These are phyloP conservation scores for Lycaena phlaeas DNA, from an alignment of 2,888 invertebrate genomes.

Conservation along the genomic window DNA sequence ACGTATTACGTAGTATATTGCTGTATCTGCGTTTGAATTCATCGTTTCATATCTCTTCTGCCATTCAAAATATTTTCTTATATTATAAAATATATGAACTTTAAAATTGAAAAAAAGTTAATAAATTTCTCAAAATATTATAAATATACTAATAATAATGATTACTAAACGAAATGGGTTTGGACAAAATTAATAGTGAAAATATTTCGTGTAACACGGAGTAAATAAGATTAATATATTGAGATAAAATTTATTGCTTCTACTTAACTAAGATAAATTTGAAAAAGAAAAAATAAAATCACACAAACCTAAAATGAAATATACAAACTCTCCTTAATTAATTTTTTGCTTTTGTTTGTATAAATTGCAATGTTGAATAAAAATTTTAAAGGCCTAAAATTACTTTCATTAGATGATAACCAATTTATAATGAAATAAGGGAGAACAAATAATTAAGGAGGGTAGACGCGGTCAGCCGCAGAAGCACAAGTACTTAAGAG, in stretches of 20 bases:
- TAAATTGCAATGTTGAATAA: not conserved
- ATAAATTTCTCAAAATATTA: too few species aligned
- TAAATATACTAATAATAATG: too few species aligned
- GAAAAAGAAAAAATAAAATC: too few species aligned
- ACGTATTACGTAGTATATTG: too few species aligned
- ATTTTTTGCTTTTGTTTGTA: not conserved
- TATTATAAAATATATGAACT: too few species aligned
- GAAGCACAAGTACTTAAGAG: constrained; percentile 44
- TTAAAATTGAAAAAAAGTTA: too few species aligned
- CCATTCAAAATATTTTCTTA: too few species aligned
- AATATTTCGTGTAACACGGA: not conserved
- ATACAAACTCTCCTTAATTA: not conserved
- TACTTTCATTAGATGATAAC: constrained; percentile 25
- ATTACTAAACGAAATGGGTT: too few species aligned
- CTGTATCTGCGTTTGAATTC: too few species aligned
- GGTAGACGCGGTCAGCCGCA: constrained; percentile 34
- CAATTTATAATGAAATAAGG: constrained; percentile 35
- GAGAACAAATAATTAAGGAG: constrained; percentile 42
- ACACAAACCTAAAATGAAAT: too few species aligned
- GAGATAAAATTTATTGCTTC: too few species aligned
- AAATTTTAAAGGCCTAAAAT: constrained; percentile 5
- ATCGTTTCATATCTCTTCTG: too few species aligned
- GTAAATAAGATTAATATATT: not conserved
- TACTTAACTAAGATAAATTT: not conserved
- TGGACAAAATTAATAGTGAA: not conserved